Percentiles rank a stretch among this genome's conserved stretches.
phyloP scores from a whole-genome alignment of 2,797 vertebrate species.

The Enteromius viviparus region DNA sequence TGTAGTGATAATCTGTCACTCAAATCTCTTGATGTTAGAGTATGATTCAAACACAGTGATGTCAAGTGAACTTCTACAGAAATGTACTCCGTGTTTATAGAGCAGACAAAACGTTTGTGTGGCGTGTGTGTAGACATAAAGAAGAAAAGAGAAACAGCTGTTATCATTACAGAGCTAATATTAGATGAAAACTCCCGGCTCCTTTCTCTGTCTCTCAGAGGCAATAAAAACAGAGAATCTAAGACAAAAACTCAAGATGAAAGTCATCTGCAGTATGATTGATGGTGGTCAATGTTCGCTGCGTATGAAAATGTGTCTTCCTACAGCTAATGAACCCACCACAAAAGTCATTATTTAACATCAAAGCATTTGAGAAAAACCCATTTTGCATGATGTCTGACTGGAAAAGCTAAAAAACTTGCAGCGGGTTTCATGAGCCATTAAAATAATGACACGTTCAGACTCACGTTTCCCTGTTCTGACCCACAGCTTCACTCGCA shows the following conservation, averaged over 20 bases:
- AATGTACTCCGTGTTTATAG: not conserved
- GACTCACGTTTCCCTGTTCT: constrained; percentile 1
- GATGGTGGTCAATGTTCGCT: not conserved
- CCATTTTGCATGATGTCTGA: not conserved
- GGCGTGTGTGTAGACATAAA: not conserved
- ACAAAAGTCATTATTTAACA: not conserved
- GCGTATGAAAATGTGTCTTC: not conserved
- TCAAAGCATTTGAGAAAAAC: not conserved
- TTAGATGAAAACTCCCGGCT: constrained; percentile 19
- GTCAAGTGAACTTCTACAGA: not conserved
- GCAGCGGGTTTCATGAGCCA: constrained; percentile 1
- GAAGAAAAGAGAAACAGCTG: constrained; percentile 16
- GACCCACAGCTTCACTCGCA: constrained; percentile 16
- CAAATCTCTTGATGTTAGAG: not conserved
- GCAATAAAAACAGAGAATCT: not conserved
- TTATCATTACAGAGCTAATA: constrained; percentile 21
- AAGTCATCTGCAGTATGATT: not conserved
- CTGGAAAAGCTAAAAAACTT: not conserved
- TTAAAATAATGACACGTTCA: not conserved
- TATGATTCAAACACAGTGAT: not conserved
- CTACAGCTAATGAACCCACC: not conserved
- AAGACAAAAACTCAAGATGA: not conserved
- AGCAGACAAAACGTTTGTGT: not conserved
- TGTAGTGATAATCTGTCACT: not conserved
- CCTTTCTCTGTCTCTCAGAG: not conserved